phyloP scores from a whole-genome alignment of 2,113 vertebrate species.

The Aegotheles bennettii region DNA sequence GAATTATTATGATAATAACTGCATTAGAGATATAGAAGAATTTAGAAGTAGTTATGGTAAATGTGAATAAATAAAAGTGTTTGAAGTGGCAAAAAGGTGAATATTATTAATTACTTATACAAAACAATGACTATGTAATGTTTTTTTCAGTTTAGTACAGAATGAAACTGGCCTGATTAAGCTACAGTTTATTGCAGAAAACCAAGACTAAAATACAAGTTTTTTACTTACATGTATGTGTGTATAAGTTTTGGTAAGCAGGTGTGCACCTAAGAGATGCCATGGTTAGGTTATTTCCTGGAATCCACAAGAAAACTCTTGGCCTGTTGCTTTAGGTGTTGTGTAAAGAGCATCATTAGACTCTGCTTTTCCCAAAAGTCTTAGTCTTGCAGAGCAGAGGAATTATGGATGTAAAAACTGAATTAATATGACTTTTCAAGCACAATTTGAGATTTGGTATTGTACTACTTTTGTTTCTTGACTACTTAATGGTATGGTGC shows the following conservation, averaged over 20 bases:
- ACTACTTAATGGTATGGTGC: not conserved
- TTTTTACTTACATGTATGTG: not conserved
- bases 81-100: conserved; percentile 4
- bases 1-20: not conserved
- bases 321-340: not conserved
- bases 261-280: not conserved
- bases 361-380: not conserved
- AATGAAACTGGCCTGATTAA: not conserved
- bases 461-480: not conserved
- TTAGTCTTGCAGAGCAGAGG: not conserved
- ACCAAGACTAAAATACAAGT: not conserved
- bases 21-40: not conserved
- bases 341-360: not conserved
- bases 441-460: not conserved
- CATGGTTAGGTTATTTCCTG: not conserved
- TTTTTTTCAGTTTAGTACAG: not conserved
- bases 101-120: not conserved
- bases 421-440: not conserved
- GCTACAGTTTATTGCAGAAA: not conserved
- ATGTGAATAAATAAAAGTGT: not conserved
- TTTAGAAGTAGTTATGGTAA: not conserved
- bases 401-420: not conserved
- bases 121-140: not conserved
- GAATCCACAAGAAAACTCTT: not conserved
- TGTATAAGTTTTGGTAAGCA: not conserved